Evolutionary conservation across 2,888 invertebrate species (phyloP), one percentile per base, ranked within the genome.

Genomic region (Nineta flava): DNA sequence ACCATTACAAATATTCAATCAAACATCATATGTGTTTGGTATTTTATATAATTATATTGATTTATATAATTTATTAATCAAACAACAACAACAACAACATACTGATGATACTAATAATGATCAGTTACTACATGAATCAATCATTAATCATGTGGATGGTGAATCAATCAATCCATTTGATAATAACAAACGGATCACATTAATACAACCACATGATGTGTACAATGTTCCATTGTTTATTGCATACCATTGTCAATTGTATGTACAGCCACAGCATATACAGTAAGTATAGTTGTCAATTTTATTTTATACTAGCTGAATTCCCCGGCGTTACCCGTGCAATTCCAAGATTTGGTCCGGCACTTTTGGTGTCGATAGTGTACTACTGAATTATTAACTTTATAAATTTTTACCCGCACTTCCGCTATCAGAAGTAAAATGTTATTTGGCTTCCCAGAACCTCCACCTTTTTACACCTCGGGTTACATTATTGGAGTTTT

Each of bases 181-280:
- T 55, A 81, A 83, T 53, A 81, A 80, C 51, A 77, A 83, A 69
- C 70, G 81, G 48, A 71, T 88, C 47, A 75, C 79, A 0, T 79
- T 83, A 19, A 68, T 90, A 16, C 82, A 83, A 50, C 82, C 87
- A 0, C 79, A 81, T 55, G 81, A 84, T 57, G 74, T 75, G 0
- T 87, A 79, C 62, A 79, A 81, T 57, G 77, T 88, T 21, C 88
- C 90, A 1, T 67, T 88, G 41, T 79, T 79, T 59, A 77, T 87
- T 47, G 87, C 87, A 2, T 87, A 87, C 59, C 85, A 88, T 60
- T 86, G 85, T 65, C 79, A 81, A 55, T 68, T 90, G 49, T 82
- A 79, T 62, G 65, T 87, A 38, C 73, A 81, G 59, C 87, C 87
- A 5, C 76, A 81, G 5, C 79, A 83, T 59, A 75, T 78, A 44